These are phyloP conservation scores for Emmelina monodactyla DNA, from an alignment of 2,888 invertebrate genomes.

Conservation along the genomic window DNA sequence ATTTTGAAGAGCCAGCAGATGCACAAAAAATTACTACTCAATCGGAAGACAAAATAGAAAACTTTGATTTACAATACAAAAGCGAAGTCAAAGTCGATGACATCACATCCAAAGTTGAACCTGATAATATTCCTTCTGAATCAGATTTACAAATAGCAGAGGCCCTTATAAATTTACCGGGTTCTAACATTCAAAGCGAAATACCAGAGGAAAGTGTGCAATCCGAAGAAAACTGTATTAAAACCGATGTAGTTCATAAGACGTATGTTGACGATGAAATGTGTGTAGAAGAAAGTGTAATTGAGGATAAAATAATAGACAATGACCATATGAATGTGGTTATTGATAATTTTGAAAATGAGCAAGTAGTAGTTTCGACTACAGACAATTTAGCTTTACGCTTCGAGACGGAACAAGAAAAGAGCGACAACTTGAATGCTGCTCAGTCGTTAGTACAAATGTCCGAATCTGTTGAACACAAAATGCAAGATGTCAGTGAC, in stretches of 20 bases:
- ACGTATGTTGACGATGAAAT: constrained; percentile 5
- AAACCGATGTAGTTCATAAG: constrained; percentile 12
- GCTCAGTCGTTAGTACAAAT: constrained; percentile 59
- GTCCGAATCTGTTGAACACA: constrained; percentile 52
- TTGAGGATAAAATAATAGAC: constrained; percentile 7
- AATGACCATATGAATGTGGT: constrained; percentile 4
- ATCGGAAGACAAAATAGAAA: not conserved
- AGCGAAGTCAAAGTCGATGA: not conserved
- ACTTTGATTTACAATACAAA: not conserved
- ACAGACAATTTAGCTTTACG: constrained; percentile 29
- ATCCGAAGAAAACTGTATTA: too few species aligned
- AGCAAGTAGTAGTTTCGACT: constrained; percentile 13
- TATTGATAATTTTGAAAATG: constrained; percentile 1
- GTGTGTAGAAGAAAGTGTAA: constrained; percentile 2
- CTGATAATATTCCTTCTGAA: constrained; percentile 41
- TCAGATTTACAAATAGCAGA: constrained; percentile 60
- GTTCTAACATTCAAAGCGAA: constrained; percentile 21
- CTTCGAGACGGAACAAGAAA: constrained; percentile 54
- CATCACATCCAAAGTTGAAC: not conserved
- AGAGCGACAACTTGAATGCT: constrained; percentile 55
- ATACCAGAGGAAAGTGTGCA: constrained; percentile 15
- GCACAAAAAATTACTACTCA: not conserved
- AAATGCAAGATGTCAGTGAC: constrained; percentile 18
- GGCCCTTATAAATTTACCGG: constrained; percentile 51
- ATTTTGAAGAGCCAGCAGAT: not conserved